Conservation (phyloP, 1,140 invertebrate species). For the Dufourea novaeangliae region DNA sequence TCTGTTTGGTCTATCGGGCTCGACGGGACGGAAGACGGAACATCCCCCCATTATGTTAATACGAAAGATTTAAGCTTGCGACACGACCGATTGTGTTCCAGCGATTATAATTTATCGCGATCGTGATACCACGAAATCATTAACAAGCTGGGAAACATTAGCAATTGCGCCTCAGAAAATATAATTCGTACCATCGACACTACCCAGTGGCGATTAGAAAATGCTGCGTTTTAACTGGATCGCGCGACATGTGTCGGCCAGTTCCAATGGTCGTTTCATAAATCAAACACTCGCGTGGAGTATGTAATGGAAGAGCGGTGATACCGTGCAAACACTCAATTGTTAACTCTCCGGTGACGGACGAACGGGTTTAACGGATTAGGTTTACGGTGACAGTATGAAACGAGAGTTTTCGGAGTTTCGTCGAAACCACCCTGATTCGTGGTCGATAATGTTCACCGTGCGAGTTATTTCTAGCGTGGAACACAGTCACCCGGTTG, state of each 20-base stretch:
- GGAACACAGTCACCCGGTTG: neutral
- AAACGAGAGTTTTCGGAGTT: neutral
- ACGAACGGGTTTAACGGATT: conserved; percentile 6
- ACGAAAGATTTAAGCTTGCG: neutral
- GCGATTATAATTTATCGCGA: conserved; percentile 13
- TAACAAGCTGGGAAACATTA: neutral
- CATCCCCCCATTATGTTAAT: conserved; percentile 4
- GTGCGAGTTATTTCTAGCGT: neutral
- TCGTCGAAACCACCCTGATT: neutral
- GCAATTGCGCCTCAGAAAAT: neutral
- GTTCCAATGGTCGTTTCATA: conserved; percentile 48
- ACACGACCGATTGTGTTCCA: neutral
- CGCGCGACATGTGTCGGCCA: conserved; percentile 27
- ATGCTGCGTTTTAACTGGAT: conserved; percentile 19
- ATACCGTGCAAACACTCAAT: conserved; percentile 52
- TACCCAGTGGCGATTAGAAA: neutral
- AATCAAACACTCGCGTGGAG: conserved; percentile 50
- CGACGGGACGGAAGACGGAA: neutral
- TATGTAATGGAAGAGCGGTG: conserved; percentile 47
- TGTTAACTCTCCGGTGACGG: conserved; percentile 5
- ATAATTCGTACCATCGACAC: neutral
- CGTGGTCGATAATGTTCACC: neutral
- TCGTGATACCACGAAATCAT: conserved; percentile 3
- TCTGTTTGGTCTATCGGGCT: conserved; percentile 31
- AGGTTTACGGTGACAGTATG: neutral